A percentile compares a stretch with the other conserved stretches of the same genome.
Conservation (phyloP, 2,113 vertebrate species). For the Fulmarus glacialis region DNA sequence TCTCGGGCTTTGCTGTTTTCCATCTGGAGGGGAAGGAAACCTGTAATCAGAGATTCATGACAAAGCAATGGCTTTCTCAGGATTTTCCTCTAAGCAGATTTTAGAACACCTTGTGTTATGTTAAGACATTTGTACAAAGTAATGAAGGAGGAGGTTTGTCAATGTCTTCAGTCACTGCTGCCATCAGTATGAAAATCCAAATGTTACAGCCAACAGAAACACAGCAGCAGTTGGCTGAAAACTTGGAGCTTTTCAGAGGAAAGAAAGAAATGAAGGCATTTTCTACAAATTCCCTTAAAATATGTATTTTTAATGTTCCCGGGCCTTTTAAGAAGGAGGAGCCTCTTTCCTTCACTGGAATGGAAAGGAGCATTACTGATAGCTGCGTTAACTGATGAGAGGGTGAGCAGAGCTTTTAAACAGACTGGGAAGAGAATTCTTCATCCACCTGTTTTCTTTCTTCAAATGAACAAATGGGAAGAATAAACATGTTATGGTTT, state of each 20-base stretch:
- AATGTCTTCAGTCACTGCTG: background rate
- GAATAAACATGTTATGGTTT: fast-evolving
- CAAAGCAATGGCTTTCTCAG: background rate
- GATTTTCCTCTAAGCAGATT: background rate
- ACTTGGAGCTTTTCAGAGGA: background rate
- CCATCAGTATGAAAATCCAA: background rate
- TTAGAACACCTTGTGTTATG: background rate
- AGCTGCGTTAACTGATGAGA: background rate
- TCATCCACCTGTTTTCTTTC: background rate
- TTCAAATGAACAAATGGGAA: background rate
- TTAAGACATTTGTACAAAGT: background rate
- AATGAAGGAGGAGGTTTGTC: background rate
- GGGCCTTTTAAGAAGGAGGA: background rate
- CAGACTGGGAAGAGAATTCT: background rate
- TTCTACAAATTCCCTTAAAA: background rate
- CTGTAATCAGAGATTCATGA: background rate
- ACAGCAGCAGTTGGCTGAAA: background rate
- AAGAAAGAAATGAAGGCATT: background rate
- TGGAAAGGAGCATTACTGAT: background rate
- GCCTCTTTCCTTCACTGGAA: background rate
- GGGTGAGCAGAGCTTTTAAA: background rate
- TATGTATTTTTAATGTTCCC: fast-evolving
- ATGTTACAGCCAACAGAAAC: background rate
- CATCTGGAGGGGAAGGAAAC: background rate
- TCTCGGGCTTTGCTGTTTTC: background rate